These are phyloP conservation scores for Buceros bicornis DNA, from an alignment of 2,797 vertebrate species.

Conservation along the genomic window DNA sequence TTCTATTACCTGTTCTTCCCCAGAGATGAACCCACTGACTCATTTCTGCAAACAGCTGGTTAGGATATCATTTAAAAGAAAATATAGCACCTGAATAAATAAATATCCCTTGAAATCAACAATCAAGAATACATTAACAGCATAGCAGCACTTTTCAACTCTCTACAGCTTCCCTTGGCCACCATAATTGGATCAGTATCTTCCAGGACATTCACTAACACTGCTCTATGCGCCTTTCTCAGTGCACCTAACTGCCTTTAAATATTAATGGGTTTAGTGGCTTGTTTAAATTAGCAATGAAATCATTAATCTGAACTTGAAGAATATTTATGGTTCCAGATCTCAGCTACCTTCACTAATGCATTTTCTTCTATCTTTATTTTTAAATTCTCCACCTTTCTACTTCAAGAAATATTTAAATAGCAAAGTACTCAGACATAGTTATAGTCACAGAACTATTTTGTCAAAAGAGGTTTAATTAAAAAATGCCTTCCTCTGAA, in stretches of 20 bases:
- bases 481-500: background rate
- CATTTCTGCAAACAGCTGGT: background rate
- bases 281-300: background rate
- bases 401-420: background rate
- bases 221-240: background rate
- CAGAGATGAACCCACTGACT: background rate
- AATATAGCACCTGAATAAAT: background rate
- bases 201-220: background rate
- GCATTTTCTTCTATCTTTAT: background rate
- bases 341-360: background rate
- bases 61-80: background rate
- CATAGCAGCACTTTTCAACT: background rate
- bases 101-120: background rate
- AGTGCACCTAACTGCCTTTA: background rate
- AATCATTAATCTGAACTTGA: background rate
- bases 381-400: background rate
- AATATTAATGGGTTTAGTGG: background rate
- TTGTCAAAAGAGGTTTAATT: background rate
- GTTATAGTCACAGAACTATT: background rate
- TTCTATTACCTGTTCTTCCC: background rate
- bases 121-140: background rate
- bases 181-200: background rate
- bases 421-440: background rate
- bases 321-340: background rate
- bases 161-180: background rate